Evolutionary conservation across 2,888 invertebrate species (phyloP).

Genomic region (Crocallis elinguaria): DNA sequence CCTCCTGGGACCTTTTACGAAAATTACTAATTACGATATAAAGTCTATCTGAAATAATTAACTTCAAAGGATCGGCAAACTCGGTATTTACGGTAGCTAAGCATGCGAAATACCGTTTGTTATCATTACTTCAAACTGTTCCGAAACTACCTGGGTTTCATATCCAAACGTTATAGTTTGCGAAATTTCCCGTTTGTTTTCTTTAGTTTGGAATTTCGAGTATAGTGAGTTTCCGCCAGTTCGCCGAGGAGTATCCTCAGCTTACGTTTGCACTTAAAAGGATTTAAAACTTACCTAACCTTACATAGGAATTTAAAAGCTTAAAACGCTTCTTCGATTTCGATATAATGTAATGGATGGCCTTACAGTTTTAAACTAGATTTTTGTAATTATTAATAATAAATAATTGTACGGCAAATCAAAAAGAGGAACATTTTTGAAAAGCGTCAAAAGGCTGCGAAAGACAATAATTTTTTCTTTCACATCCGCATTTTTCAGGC

Average conservation of each 20-base stretch:
- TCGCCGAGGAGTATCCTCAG: slow-evolving; percentile 35
- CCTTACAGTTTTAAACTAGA: background rate
- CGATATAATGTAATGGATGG: slow-evolving; percentile 34
- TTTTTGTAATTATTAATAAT: no score
- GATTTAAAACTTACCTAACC: slow-evolving; percentile 46
- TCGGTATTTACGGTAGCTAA: slow-evolving; percentile 22
- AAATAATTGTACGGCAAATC: background rate
- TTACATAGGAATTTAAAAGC: slow-evolving; percentile 40
- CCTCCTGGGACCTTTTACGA: slow-evolving; percentile 33
- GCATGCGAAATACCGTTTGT: slow-evolving; percentile 28
- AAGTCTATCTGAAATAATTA: slow-evolving; percentile 27
- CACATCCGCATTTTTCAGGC: slow-evolving; percentile 31
- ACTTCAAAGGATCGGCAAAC: slow-evolving; percentile 19
- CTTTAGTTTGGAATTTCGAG: slow-evolving; percentile 25
- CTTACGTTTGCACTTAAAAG: slow-evolving; percentile 44
- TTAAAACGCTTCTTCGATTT: slow-evolving; percentile 41
- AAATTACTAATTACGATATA: slow-evolving; percentile 35
- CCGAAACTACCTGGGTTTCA: slow-evolving; percentile 21
- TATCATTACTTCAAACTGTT: slow-evolving; percentile 17
- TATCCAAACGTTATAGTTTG: slow-evolving; percentile 26
- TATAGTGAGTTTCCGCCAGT: slow-evolving; percentile 32
- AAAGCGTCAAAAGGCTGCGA: background rate
- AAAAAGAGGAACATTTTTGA: background rate
- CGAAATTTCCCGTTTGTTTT: slow-evolving; percentile 24
- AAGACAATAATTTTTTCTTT: slow-evolving; percentile 28